Conservation (phyloP, 1,140 invertebrate species). For the Zaprionus inermis region DNA sequence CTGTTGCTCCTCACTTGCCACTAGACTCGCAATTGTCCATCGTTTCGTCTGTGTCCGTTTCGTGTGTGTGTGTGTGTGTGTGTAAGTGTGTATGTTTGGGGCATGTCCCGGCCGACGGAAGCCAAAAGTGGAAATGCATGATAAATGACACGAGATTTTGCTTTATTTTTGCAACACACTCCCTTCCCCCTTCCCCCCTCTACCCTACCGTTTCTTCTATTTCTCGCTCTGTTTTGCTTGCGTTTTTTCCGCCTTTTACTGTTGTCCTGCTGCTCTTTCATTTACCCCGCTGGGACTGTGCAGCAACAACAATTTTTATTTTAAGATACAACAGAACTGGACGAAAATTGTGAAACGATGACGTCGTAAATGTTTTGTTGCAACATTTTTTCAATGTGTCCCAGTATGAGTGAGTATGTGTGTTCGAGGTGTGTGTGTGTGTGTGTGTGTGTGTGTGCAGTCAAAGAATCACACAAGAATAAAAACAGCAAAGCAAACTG, state of each 20-base stretch:
- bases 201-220: slow-evolving; percentile 1
- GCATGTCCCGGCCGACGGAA: slow-evolving; percentile 74
- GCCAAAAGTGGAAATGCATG: slow-evolving; percentile 83
- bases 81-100: slow-evolving; percentile 56
- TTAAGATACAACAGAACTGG: slow-evolving; percentile 59
- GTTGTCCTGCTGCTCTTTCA: slow-evolving; percentile 16
- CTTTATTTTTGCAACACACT: slow-evolving; percentile 39
- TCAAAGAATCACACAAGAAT: slow-evolving; percentile 47
- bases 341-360: slow-evolving; percentile 80
- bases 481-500: slow-evolving; percentile 78
- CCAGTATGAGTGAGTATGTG: neutral
- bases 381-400: slow-evolving; percentile 59
- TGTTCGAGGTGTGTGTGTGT: slow-evolving; percentile 19
- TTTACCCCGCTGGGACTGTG: slow-evolving; percentile 31
- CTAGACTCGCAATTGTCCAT: slow-evolving; percentile 22
- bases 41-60: slow-evolving; percentile 32
- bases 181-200: slow-evolving; percentile 1
- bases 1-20: neutral
- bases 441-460: slow-evolving; percentile 11
- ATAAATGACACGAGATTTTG: slow-evolving; percentile 79
- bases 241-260: neutral
- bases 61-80: slow-evolving; percentile 18
- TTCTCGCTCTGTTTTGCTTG: slow-evolving; percentile 5
- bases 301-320: slow-evolving; percentile 64
- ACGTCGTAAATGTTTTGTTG: slow-evolving; percentile 82